Base-by-base conservation (phyloP, 2,113 vertebrate species). In the Pangasianodon gigas region DNA sequence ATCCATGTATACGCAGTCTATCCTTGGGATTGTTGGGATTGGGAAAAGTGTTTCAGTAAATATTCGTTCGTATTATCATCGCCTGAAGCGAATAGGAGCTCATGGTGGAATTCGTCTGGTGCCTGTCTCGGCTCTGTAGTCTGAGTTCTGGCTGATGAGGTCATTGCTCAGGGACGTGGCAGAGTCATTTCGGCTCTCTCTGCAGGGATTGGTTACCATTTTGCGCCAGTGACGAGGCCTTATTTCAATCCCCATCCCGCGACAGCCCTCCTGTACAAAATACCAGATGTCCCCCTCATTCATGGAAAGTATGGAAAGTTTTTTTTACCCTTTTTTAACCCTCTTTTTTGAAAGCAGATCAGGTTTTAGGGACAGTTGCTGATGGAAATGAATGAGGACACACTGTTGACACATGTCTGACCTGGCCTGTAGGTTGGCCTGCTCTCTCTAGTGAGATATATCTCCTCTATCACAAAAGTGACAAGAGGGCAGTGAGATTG, bases 201-300 rank as follows among this genome's bases (percentile, higher is more conserved):
- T 51, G 41, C 87, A 87, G 75, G 82, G 65, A 82, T 91, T 85
- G 88, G 89, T 90, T 80, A 29, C 54, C 82, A 85, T 88, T 79
- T 84, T 90, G 60, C 48, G 90, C 83, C 91, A 88, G 87, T 87
- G 88, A 88, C 88, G 85, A 69, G 62, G 58, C 80, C 87, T 90
- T 84, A 54, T 82, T 90, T 77, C 79, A 86, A 62, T 89, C 90
- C 85, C 77, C 16, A 7, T 77, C 86, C 71, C 48, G 29, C 88
- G 65, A 89, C 85, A 58, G 82, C 74, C 84, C 51, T 90, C 80
- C 79, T 88, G 88, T 77, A 77, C 74, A 75, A 77, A 88, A 88
- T 87, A 85, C 90, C 91, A 92, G 92, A 93, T 93, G 92, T 91
- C 89, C 88, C 71, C 52, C 62, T 89, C 71, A 62, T 91, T 89